Percentiles rank a stretch among this genome's conserved stretches.
Evolutionary conservation across 2,113 vertebrate species (phyloP).

Genomic region (Callipepla californica): DNA sequence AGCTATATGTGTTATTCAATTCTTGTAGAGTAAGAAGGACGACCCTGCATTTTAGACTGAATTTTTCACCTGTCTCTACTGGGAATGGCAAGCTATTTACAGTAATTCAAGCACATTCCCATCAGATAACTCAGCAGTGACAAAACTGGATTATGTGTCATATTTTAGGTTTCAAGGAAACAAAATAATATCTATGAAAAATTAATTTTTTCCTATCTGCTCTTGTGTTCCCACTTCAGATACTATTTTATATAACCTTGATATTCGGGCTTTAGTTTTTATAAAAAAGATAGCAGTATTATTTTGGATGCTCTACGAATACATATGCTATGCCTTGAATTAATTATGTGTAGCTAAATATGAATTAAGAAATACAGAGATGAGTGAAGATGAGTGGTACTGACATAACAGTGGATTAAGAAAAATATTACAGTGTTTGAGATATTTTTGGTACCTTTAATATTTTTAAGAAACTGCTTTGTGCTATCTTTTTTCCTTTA

Average conservation of each 20-base stretch:
- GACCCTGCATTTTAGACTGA: not conserved
- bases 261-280: not conserved
- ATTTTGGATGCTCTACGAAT: not conserved
- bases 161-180: not conserved
- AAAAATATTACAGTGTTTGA: not conserved
- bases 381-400: not conserved
- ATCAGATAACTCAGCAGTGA: not conserved
- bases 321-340: not conserved
- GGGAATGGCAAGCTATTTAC: constrained; percentile 28
- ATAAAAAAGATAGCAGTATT: not conserved
- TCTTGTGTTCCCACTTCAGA: not conserved
- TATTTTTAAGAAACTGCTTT: not conserved
- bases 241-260: not conserved
- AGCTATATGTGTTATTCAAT: not conserved
- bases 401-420: not conserved
- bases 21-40: not conserved
- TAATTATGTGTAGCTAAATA: not conserved
- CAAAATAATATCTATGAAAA: not conserved
- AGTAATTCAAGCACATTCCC: not conserved
- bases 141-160: not conserved
- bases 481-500: not conserved
- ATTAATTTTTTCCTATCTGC: not conserved
- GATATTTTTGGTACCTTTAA: not conserved
- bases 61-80: not conserved
- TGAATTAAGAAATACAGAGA: not conserved